Base-by-base conservation (phyloP, 2,113 vertebrate species). In the Nyctereutes procyonoides region DNA sequence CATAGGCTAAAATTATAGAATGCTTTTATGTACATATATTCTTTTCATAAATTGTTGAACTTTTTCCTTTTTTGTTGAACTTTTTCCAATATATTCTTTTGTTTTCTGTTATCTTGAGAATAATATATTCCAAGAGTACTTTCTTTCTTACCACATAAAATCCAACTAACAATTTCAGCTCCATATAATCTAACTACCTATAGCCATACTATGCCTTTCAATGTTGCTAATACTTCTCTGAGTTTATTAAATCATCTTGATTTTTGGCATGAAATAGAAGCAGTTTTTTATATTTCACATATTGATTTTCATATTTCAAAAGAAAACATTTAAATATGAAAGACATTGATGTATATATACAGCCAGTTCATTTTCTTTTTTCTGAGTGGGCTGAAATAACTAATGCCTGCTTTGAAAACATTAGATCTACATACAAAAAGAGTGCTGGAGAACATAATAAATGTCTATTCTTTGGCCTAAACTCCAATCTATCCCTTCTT, bases 301-400 rank as follows among this genome's bases (percentile, higher is more conserved):
- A 88, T 51, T 74, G 51, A 60, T 67, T 82, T 82, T 82, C 32
- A 77, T 35, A 71, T 83, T 79, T 62, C 88, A 9, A 92, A 77
- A 14, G 35, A 93, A 96, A 77, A 73, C 62, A 79, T 51, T 58
- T 96, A 80, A 89, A 85, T 22, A 85, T 85, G 16, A 89, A 84
- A 88, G 48, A 43, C 28, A 48, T 4, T 94, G 35, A 73, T 74
- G 8, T 79, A 28, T 48, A 62, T 24, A 77, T n/a, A 77, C 0
- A 93, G 8, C 5, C 9, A 16, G 56, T 11, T 69, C 35, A 53
- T 53, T 88, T 93, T 86, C 26, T 91, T 90, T 90, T 62, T 90
- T 69, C 60, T 48, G 13, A 43, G 63, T 65, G 1, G 32, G 14
- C 12, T 76, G 53, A 88, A 48, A 93, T 56, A 67, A 69, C 13